Evolutionary conservation across 2,797 vertebrate species (phyloP), one percentile per base, ranked within the genome.

Genomic region (Betta splendens): DNA sequence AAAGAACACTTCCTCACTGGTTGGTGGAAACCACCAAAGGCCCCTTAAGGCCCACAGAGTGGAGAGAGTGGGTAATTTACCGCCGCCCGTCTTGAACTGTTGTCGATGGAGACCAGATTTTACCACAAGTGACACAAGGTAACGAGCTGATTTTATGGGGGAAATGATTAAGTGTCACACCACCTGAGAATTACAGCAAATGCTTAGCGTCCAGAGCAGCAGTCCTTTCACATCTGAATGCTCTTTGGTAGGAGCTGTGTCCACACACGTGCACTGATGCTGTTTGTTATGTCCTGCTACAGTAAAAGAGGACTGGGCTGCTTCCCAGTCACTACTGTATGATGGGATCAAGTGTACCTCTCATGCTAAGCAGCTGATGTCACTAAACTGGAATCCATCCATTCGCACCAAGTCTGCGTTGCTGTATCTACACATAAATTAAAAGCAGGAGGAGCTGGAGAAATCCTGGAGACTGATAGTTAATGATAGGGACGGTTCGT

Each of bases 111-210:
- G 73, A 59, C 58, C 69, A 54, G 51, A 63, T 67, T 84, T 90
- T 78, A 84, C 76, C 57, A 82, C 65, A 20, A 44, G 72, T 80
- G 82, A 84, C 71, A 75, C 70, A 79, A 81, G 80, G 85, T 85
- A 81, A 84, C 55, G 21, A 66, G 67, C 38, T 68, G 21, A 32
- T 66, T 85, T 90, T 85, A 81, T 44, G 43, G 64, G 58, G 40
- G 21, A 75, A 66, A 54, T 60, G 77, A 72, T 54, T 36, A 70
- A 72, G 68, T 59, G 77, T 82, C 79, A 70, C 55, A 62, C 57
- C 69, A 61, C 61, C 43, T 29, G 64, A 52, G 64, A 69, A 57
- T n/a, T n/a, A n/a, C n/a, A n/a, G n/a, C n/a, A n/a, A n/a, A n/a
- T n/a, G n/a, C n/a, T n/a, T n/a, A n/a, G n/a, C n/a, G n/a, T n/a